A percentile compares a stretch with the other conserved stretches of the same genome.
phyloP scores from a whole-genome alignment of 1,140 invertebrate genomes.

The Araneus ventricosus region DNA sequence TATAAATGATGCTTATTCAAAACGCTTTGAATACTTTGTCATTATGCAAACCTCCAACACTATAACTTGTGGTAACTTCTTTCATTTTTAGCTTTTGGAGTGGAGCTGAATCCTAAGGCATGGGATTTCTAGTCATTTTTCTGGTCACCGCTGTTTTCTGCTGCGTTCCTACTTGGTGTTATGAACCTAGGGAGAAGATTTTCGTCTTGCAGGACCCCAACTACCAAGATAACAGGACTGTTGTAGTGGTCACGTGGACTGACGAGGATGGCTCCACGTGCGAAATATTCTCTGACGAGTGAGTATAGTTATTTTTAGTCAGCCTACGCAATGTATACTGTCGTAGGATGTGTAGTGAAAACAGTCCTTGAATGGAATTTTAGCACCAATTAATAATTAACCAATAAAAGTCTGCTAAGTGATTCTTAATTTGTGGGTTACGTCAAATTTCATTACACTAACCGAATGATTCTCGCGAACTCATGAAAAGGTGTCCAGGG shows the following conservation, averaged over 20 bases:
- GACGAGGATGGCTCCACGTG: neutral
- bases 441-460: too few species aligned
- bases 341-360: too few species aligned
- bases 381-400: too few species aligned
- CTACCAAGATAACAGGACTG: neutral
- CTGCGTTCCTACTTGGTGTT: constrained; percentile 81
- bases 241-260: constrained; percentile 18
- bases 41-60: too few species aligned
- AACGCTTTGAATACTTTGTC: too few species aligned
- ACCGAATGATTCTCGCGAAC: too few species aligned
- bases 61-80: neutral
- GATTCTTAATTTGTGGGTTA: too few species aligned
- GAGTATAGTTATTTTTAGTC: neutral
- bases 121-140: constrained; percentile 81
- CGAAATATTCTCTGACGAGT: constrained; percentile 39
- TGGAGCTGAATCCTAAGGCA: constrained; percentile 26
- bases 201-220: constrained; percentile 29
- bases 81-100: neutral
- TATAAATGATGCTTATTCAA: too few species aligned
- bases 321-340: too few species aligned
- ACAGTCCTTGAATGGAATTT: too few species aligned
- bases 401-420: too few species aligned
- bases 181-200: constrained; percentile 79
- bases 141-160: constrained; percentile 83
- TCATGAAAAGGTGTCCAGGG: too few species aligned